Base-by-base conservation (phyloP, 2,113 vertebrate genomes). In the Copsychus sechellarum region DNA sequence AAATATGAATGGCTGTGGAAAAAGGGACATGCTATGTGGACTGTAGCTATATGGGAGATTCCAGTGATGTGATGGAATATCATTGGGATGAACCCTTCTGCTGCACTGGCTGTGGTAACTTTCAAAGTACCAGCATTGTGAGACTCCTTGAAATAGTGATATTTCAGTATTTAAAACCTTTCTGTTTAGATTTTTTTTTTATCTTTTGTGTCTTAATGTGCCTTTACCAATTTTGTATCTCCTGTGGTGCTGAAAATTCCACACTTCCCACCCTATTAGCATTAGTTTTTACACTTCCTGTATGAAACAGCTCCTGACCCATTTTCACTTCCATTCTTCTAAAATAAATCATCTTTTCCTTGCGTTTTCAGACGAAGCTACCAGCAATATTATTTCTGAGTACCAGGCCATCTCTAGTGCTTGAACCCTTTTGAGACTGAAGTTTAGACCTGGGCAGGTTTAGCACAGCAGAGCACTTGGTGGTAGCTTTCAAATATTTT, bases 271-370 rank as follows among this genome's bases (percentile, higher is more conserved):
- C 54, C 26, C 12, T 77, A 8, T 61, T 92, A 86, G 42, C 14
- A 22, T 86, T 91, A 62, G 12, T 47, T 93, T 83, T 92, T 74
- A 89, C 21, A 62, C 21, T 81, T 94, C 11, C 54, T 88, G 88
- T 5, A 1, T 95, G 43, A 77, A 69, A 72, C 42, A 50, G 50
- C 50, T 92, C 47, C n/a, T 95, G 85, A 89, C 66, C 85, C 22
- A 61, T 91, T 95, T 92, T 82, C 51, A 17, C 80, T 66, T 93
- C 40, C 11, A 17, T 83, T 91, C 36, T 94, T 94, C 62, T 72
- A 42, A 88, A 90, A 65, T 51, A 76, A 80, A 34, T 65, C 47
- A 20, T 90, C 40, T 84, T 89, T 78, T 74, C 65, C 53, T 53
- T 72, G 8, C 58, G 11, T 72, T 96, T 96, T 80, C 88, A 65